Conservation (phyloP, 2,113 vertebrate genomes). For the Misgurnus mizolepis region DNA sequence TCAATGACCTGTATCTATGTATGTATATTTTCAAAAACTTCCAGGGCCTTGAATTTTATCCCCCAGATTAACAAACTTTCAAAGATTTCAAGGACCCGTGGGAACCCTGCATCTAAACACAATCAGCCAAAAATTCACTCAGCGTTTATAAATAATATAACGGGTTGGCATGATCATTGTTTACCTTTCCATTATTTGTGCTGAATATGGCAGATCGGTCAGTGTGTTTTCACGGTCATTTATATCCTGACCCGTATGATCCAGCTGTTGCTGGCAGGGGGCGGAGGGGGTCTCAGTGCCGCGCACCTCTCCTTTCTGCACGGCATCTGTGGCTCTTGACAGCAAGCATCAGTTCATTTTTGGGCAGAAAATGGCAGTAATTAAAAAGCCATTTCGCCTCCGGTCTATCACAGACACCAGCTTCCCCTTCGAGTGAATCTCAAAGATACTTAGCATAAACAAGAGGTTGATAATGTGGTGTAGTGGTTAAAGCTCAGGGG, state of each 20-base stretch:
- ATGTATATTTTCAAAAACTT: too few relatives aligned
- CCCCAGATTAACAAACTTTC: too few relatives aligned
- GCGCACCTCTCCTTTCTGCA: background rate
- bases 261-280: conserved; percentile 17
- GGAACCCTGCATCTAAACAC: conserved; percentile 10
- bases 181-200: conserved; percentile 5
- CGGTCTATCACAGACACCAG: conserved; percentile 24
- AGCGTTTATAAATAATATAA: conserved; percentile 23
- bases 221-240: conserved; percentile 49
- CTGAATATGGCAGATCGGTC: conserved; percentile 9
- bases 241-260: conserved; percentile 38
- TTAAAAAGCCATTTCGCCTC: conserved; percentile 54
- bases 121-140: conserved; percentile 15
- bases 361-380: conserved; percentile 43
- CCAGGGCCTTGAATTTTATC: too few relatives aligned
- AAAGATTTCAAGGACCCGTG: too few relatives aligned
- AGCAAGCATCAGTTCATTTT: conserved; percentile 41
- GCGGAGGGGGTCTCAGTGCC: background rate
- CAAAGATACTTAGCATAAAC: background rate
- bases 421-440: conserved; percentile 1
- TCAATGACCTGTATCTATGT: too few relatives aligned
- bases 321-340: conserved; percentile 45
- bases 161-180: conserved; percentile 31
- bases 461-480: background rate
- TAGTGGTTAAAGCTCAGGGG: too few relatives aligned